A percentile compares a stretch with the other conserved stretches of the same genome.
phyloP scores from a whole-genome alignment of 2,113 vertebrate genomes.

The Nesoenas mayeri region DNA sequence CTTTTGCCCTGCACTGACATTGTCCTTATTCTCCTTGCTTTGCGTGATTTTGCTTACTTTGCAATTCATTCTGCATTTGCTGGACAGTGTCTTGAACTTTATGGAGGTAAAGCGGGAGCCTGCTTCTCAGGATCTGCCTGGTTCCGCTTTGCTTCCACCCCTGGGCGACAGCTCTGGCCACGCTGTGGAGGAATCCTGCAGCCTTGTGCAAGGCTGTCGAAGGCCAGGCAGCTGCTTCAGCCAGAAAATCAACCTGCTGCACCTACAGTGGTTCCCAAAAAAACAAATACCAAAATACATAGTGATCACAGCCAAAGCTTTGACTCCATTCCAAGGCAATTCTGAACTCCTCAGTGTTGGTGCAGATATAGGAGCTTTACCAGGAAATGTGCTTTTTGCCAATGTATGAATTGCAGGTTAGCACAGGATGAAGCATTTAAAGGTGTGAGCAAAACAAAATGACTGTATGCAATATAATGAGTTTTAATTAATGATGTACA shows the following conservation, averaged over 20 bases:
- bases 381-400: background rate
- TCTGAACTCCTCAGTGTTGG: background rate
- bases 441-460: background rate
- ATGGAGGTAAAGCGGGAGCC: constrained; percentile 68
- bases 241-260: constrained; percentile 64
- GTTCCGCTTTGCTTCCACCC: constrained; percentile 73
- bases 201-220: constrained; percentile 52
- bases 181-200: constrained; percentile 51
- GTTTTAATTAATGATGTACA: background rate
- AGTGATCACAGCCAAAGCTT: background rate
- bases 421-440: background rate
- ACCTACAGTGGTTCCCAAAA: constrained; percentile 62
- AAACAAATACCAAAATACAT: background rate
- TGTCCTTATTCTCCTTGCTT: background rate
- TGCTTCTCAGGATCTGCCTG: constrained; percentile 40
- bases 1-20: background rate
- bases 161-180: background rate
- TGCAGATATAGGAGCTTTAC: background rate
- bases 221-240: constrained; percentile 55
- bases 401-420: background rate
- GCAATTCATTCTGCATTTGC: constrained; percentile 81
- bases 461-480: background rate
- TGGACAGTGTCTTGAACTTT: constrained; percentile 71
- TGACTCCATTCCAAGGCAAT: background rate
- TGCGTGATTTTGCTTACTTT: constrained; percentile 73